These are phyloP conservation scores for Leptinotarsa texana DNA, from an alignment of 1,140 invertebrate species.

Conservation along the genomic window DNA sequence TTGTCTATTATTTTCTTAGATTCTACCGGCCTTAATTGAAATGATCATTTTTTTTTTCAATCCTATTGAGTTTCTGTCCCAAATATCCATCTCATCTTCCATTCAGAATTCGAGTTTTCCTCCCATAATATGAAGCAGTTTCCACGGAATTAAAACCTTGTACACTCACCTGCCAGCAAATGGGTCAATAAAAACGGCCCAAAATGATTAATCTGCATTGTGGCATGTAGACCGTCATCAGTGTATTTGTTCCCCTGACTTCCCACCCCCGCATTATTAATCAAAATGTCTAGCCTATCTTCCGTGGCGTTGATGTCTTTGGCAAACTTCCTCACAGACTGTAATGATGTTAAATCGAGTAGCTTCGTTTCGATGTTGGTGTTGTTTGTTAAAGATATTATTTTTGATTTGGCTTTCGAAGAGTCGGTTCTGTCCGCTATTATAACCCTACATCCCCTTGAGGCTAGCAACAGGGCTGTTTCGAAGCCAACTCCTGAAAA, in stretches of 20 bases:
- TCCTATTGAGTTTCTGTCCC: no score
- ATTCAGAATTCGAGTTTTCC: no score
- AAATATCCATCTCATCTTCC: no score
- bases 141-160: no score
- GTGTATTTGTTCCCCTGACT: constrained; percentile 56
- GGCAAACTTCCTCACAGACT: constrained; percentile 59
- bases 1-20: no score
- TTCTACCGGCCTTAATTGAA: no score
- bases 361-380: constrained; percentile 52
- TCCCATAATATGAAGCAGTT: no score
- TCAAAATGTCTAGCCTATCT: constrained; percentile 60
- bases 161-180: constrained; percentile 61
- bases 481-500: constrained; percentile 49
- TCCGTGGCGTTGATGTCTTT: constrained; percentile 57
- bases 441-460: constrained; percentile 49
- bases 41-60: no score
- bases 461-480: constrained; percentile 49
- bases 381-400: constrained; percentile 49
- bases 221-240: constrained; percentile 65
- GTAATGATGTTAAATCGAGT: constrained; percentile 56
- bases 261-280: constrained; percentile 70
- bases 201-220: constrained; percentile 70
- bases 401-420: constrained; percentile 53
- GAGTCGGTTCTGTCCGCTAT: constrained; percentile 50
- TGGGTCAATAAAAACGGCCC: constrained; percentile 71